phyloP scores from a whole-genome alignment of 2,888 invertebrate species.

The Plebejus argus region DNA sequence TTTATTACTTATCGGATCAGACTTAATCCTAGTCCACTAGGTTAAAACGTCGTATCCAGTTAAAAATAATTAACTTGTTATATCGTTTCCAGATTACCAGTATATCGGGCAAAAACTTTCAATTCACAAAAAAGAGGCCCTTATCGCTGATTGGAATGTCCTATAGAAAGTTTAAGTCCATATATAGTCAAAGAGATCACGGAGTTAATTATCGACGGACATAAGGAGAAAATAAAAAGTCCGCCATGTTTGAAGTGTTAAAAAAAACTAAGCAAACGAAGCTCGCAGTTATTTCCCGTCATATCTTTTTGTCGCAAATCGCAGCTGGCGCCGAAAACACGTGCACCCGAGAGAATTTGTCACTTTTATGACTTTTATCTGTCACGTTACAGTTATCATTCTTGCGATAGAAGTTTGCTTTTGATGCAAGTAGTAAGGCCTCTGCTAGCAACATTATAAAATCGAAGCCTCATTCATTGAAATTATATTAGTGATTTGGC shows the following conservation, averaged over 20 bases:
- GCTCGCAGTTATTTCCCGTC: constrained; percentile 72
- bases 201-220: constrained; percentile 41
- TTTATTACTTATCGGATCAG: constrained; percentile 24
- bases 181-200: constrained; percentile 39
- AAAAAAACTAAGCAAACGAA: constrained; percentile 64
- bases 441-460: too few species aligned
- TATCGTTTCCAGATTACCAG: constrained; percentile 21
- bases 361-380: constrained; percentile 35
- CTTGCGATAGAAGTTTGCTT: background rate
- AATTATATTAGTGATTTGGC: too few species aligned
- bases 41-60: constrained; percentile 52
- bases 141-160: constrained; percentile 6
- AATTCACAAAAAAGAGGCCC: constrained; percentile 40
- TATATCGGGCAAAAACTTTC: constrained; percentile 2
- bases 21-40: constrained; percentile 47
- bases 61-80: constrained; percentile 53
- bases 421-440: background rate
- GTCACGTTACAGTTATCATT: background rate
- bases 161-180: constrained; percentile 32
- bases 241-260: constrained; percentile 43
- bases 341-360: constrained; percentile 34
- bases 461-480: too few species aligned
- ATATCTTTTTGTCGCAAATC: constrained; percentile 68
- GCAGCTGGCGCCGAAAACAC: constrained; percentile 55
- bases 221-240: constrained; percentile 44